Evolutionary conservation across 2,888 invertebrate species (phyloP), one percentile per base, ranked within the genome.

Genomic region (Amblyjoppa proteus): DNA sequence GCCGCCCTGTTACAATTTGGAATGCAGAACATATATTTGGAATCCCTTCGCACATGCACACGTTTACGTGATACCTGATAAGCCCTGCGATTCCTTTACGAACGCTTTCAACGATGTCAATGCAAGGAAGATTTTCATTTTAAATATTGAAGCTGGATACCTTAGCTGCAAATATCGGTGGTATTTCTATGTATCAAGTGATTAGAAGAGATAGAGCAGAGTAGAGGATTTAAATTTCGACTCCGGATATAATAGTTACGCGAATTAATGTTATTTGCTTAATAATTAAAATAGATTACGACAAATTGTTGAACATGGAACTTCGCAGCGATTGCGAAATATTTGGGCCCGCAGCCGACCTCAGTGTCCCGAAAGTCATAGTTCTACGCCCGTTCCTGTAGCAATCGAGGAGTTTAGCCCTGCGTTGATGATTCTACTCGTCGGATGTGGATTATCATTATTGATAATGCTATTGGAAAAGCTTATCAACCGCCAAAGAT

Each of bases 371-470:
- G 90, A 91, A 74, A 90, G 90, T 84, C 89, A 91, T 74, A 92
- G 87, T 81, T 89, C 90, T 0, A 85, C 82, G 2, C 92, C 92
- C 3, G 86, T 89, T 41, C 91, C 91, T 28, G 91, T 92, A 3
- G 85, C 88, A 13, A 80, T 92, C n/a, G 80, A 87, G 45, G 91
- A 92, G 87, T 92, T 91, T 71, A 87, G 88, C 82, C 91, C 92
- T 6, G 90, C 90, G 4, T n/a, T 91, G 9, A 87, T 92, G 53
- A 84, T 91, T 66, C 79, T 92, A 11, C 31, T 87, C 1, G 80
- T 88, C 28, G 92, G 91, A 7, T 58, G 79, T 16, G 81, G 70
- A 7, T 25, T 90, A 0, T 87, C 90, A 5, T 34, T 88, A 2
- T 83, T 88, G 6, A 69, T 90, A 11, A 88, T 91, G 87, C 20